These are phyloP conservation scores for Cyphomyrus discorhynchus DNA, from an alignment of 2,113 vertebrate genomes.

Conservation along the genomic window DNA sequence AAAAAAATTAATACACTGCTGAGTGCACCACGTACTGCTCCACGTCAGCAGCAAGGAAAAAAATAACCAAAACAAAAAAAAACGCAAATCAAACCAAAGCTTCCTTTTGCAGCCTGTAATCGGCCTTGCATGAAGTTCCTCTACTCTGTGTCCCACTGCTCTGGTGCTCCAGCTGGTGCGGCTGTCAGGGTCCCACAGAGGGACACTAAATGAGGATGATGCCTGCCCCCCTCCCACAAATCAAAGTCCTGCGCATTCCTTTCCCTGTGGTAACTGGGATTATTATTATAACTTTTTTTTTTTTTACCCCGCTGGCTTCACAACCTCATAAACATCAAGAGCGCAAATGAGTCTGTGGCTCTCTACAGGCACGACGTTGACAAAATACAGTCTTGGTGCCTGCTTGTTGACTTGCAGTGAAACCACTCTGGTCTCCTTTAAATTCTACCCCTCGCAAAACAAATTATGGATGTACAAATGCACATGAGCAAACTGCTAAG, in stretches of 20 bases:
- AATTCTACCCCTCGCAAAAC: background rate
- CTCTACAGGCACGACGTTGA: background rate
- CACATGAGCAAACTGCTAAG: background rate
- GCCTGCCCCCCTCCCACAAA: background rate
- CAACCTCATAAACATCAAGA: background rate
- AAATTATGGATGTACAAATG: slow-evolving; percentile 29
- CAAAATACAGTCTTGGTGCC: background rate
- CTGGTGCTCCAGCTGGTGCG: background rate
- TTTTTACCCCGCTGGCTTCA: background rate
- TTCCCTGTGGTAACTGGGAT: background rate
- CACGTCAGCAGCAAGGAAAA: background rate
- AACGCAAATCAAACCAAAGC: background rate
- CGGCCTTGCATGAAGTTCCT: background rate
- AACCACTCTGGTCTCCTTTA: background rate
- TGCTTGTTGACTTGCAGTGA: background rate
- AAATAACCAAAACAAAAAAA: background rate
- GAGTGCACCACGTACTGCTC: background rate
- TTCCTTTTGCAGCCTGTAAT: background rate
- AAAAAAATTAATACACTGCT: background rate
- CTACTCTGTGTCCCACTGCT: background rate
- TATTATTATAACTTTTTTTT: background rate
- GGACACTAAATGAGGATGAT: background rate
- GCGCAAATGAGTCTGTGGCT: background rate
- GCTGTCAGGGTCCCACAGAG: background rate
- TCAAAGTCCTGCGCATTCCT: background rate